phyloP scores from a whole-genome alignment of 2,888 invertebrate species.

The Pilophorus perplexus region DNA sequence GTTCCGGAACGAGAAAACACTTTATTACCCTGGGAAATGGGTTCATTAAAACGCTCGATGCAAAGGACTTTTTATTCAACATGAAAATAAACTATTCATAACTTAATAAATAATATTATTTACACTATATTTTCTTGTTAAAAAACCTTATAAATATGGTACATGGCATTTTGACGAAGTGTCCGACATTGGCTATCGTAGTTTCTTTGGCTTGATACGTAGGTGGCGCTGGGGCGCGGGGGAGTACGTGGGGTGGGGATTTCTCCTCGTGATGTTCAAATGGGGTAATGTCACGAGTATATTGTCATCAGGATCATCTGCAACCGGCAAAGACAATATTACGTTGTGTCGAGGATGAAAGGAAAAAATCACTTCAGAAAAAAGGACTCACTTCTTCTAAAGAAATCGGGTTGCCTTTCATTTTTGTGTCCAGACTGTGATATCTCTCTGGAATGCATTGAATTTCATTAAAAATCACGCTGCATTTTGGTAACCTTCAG shows the following conservation, averaged over 20 bases:
- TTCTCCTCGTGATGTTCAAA: not conserved
- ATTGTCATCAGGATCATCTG: slow-evolving; percentile 64
- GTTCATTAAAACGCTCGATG: no score
- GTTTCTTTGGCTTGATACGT: slow-evolving; percentile 23
- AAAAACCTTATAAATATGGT: slow-evolving; percentile 39
- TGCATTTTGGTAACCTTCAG: no score
- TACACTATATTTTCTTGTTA: no score
- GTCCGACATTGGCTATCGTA: slow-evolving; percentile 28
- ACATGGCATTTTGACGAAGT: slow-evolving; percentile 42
- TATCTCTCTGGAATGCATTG: slow-evolving; percentile 67
- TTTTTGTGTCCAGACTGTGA: slow-evolving; percentile 67
- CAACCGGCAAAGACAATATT: slow-evolving; percentile 49
- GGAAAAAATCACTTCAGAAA: not conserved
- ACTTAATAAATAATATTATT: no score
- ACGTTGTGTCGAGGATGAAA: not conserved
- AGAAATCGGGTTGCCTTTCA: slow-evolving; percentile 68
- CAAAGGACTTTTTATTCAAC: no score
- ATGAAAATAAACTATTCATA: no score
- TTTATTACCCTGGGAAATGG: no score
- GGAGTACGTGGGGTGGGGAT: not conserved
- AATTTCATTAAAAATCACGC: no score
- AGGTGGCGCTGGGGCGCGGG: no score
- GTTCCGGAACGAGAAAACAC: no score
- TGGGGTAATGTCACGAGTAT: slow-evolving; percentile 55
- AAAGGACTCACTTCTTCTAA: slow-evolving; percentile 63